Evolutionary conservation across 2,113 vertebrate genomes (phyloP).

Genomic region (Rafetus swinhoei): DNA sequence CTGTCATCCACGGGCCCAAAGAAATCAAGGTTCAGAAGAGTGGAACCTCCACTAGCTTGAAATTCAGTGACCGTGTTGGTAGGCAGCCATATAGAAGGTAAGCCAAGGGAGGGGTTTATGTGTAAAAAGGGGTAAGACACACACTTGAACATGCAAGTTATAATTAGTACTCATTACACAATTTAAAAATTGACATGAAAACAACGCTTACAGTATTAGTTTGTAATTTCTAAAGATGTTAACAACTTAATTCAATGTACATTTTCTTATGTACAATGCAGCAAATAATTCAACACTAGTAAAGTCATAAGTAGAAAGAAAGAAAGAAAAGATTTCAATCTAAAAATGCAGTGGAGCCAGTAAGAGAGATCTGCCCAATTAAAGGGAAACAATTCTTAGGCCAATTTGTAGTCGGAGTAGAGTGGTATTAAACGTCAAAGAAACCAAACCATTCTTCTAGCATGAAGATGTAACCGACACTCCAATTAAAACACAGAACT

Average conservation of each 20-base stretch:
- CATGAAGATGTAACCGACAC: slow-evolving; percentile 64
- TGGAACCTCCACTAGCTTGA: slow-evolving; percentile 98
- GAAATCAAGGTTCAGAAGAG: slow-evolving; percentile 99
- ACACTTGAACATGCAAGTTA: slow-evolving; percentile 91
- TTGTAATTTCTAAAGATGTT: slow-evolving; percentile 80
- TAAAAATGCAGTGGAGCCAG: slow-evolving; percentile 76
- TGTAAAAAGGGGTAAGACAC: slow-evolving; percentile 89
- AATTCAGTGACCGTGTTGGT: slow-evolving; percentile 87
- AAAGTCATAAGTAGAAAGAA: slow-evolving; percentile 71
- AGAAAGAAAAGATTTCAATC: slow-evolving; percentile 74
- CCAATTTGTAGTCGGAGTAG: slow-evolving; percentile 21
- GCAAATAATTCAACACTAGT: slow-evolving; percentile 77
- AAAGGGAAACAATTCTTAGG: slow-evolving; percentile 86
- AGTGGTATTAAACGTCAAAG: slow-evolving; percentile 28
- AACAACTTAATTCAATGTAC: slow-evolving; percentile 82
- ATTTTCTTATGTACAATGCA: slow-evolving; percentile 80
- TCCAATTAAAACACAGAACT: slow-evolving; percentile 42
- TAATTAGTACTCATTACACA: slow-evolving; percentile 84
- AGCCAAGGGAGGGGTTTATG: slow-evolving; percentile 86
- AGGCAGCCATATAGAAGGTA: slow-evolving; percentile 87
- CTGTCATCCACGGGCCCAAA: slow-evolving; percentile 99
- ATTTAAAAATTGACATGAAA: slow-evolving; percentile 82
- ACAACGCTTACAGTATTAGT: slow-evolving; percentile 84
- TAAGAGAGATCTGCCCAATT: slow-evolving; percentile 73
- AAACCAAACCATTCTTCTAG: slow-evolving; percentile 57